These are phyloP conservation scores for Strix uralensis DNA, from an alignment of 2,113 vertebrate species.

Conservation along the genomic window DNA sequence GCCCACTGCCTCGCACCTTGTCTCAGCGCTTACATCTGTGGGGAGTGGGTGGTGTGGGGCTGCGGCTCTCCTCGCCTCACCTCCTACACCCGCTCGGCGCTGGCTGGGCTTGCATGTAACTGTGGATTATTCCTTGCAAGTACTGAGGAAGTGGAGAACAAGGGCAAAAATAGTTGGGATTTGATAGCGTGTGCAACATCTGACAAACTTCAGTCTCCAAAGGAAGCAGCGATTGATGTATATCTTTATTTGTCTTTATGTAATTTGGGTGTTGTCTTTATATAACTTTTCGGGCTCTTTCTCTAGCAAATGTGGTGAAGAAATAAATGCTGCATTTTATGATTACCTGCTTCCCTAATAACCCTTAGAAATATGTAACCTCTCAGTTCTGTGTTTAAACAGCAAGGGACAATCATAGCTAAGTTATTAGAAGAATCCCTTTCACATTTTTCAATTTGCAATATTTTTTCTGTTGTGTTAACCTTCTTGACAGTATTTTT, in stretches of 20 bases:
- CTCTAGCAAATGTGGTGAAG: background rate
- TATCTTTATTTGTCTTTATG: constrained; percentile 4
- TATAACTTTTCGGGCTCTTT: background rate
- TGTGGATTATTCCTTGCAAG: background rate
- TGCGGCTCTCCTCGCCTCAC: background rate
- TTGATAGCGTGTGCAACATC: background rate
- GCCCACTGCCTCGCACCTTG: constrained; percentile 55
- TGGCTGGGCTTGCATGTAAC: background rate
- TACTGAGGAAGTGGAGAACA: constrained; percentile 20
- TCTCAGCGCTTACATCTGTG: background rate
- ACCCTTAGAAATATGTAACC: background rate
- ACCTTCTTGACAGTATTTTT: constrained; percentile 16
- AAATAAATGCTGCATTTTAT: background rate
- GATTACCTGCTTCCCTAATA: background rate
- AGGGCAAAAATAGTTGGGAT: constrained; percentile 56
- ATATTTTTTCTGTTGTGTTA: background rate
- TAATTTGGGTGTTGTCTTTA: background rate
- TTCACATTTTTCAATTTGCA: background rate
- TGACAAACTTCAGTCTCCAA: constrained; percentile 11
- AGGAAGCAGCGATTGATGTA: background rate
- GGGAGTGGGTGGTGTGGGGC: constrained; percentile 24
- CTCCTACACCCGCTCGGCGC: background rate
- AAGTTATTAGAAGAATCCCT: background rate
- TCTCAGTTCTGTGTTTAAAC: background rate
- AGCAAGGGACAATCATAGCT: background rate